These are phyloP conservation scores for Myodes glareolus DNA, from an alignment of 2,113 vertebrate genomes.

Conservation along the genomic window DNA sequence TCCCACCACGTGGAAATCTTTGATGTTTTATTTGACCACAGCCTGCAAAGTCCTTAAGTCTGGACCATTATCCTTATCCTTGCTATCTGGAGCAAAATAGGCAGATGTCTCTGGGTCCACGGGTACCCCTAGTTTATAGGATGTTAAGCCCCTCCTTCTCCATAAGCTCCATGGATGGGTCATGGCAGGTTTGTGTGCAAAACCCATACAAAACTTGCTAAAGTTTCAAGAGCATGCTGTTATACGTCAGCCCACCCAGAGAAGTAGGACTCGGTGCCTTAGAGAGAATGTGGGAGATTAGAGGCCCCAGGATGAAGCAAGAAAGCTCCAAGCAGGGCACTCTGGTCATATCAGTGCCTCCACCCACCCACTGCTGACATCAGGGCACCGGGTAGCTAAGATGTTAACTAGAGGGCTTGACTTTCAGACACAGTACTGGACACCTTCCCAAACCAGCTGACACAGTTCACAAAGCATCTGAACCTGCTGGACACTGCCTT, in stretches of 20 bases:
- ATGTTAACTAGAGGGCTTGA: constrained; percentile 54
- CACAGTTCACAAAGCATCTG: constrained; percentile 81
- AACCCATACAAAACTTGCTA: not conserved
- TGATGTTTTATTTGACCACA: not conserved
- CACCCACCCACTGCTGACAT: not conserved
- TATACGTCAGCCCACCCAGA: not conserved
- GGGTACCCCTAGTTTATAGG: not conserved
- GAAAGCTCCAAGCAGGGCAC: not conserved
- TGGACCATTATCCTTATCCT: not conserved
- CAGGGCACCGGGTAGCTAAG: fast-evolving
- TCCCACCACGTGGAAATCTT: not conserved
- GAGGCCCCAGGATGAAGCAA: not conserved
- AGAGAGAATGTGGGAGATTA: not conserved
- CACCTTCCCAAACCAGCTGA: constrained; percentile 87
- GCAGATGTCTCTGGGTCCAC: not conserved
- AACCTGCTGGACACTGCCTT: constrained; percentile 88
- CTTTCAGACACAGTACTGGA: constrained; percentile 88
- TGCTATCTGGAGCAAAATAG: not conserved
- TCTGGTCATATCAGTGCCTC: not conserved
- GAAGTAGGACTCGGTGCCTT: not conserved
- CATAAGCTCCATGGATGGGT: not conserved
- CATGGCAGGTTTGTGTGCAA: not conserved
- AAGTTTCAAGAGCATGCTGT: not conserved
- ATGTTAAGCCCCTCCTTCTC: not conserved
- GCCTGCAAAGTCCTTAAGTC: not conserved